Percentiles rank a stretch among this genome's conserved stretches.
Conservation (phyloP, 2,797 vertebrate species). For the Trachurus trachurus region DNA sequence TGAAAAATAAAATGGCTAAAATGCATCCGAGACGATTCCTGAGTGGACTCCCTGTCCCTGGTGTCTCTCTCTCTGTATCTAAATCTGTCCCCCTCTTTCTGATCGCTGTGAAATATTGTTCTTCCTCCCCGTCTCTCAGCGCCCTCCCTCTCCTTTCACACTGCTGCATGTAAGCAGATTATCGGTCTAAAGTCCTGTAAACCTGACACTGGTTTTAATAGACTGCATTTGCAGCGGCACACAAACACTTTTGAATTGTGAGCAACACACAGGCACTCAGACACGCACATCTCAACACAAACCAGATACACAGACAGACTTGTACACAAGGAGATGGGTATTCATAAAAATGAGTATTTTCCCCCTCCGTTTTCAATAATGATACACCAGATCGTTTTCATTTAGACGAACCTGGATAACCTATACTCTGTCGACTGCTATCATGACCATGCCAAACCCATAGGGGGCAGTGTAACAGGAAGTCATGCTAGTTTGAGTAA, state of each 20-base stretch:
- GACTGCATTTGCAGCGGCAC: conserved; percentile 40
- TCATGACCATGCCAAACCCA: no score
- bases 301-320: neutral
- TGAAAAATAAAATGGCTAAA: neutral
- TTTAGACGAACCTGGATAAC: no score
- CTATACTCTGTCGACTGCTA: no score
- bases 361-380: no score
- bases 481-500: no score
- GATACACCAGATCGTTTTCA: no score
- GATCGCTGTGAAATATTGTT: conserved; percentile 53
- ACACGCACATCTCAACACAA: conserved; percentile 17
- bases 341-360: no score
- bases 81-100: conserved; percentile 44
- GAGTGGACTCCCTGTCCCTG: conserved; percentile 11
- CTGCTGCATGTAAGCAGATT: conserved; percentile 64
- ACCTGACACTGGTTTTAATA: conserved; percentile 59
- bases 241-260: conserved; percentile 34
- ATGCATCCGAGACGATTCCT: conserved; percentile 1
- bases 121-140: conserved; percentile 40
- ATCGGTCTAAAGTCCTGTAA: conserved; percentile 65
- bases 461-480: no score
- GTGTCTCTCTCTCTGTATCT: conserved; percentile 34
- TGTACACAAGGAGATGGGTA: no score
- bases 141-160: conserved; percentile 50
- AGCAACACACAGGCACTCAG: conserved; percentile 9